These are phyloP conservation scores for Drosophila elegans DNA, from an alignment of 1,140 invertebrate species.

Conservation along the genomic window DNA sequence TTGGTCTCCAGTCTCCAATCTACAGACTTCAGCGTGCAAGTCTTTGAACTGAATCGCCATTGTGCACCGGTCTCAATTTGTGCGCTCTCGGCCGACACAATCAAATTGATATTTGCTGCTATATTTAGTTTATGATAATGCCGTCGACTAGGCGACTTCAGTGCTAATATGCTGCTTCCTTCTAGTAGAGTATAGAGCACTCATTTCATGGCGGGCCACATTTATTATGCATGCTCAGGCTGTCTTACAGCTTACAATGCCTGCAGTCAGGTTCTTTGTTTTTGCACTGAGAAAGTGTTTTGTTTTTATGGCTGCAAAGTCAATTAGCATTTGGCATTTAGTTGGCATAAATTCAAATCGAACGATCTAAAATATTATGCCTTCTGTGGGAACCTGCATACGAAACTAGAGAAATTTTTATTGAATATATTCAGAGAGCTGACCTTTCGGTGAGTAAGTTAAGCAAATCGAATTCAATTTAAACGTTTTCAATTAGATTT, in stretches of 20 bases:
- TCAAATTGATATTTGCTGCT: slow-evolving; percentile 83
- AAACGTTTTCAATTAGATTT: slow-evolving; percentile 47
- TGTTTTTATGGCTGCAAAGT: slow-evolving; percentile 58
- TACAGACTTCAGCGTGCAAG: neutral
- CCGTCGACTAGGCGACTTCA: slow-evolving; percentile 57
- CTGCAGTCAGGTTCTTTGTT: slow-evolving; percentile 18
- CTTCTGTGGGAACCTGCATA: slow-evolving; percentile 44
- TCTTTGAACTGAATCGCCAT: slow-evolving; percentile 15
- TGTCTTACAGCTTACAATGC: neutral
- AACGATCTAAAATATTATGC: slow-evolving; percentile 47
- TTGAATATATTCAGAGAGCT: slow-evolving; percentile 29
- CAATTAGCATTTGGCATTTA: slow-evolving; percentile 72
- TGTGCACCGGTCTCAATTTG: slow-evolving; percentile 70
- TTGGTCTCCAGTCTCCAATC: no score
- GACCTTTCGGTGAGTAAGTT: slow-evolving; percentile 27
- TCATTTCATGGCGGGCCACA: slow-evolving; percentile 58
- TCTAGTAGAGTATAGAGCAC: slow-evolving; percentile 9
- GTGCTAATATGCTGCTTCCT: slow-evolving; percentile 71
- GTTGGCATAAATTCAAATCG: slow-evolving; percentile 66
- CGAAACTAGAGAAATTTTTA: slow-evolving; percentile 51
- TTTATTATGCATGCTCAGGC: slow-evolving; percentile 64
- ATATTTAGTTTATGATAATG: slow-evolving; percentile 83
- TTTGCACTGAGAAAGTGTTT: slow-evolving; percentile 59
- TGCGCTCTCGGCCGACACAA: slow-evolving; percentile 68
- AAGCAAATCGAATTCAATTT: slow-evolving; percentile 27